Evolutionary conservation across 2,888 invertebrate genomes (phyloP), one percentile per base, ranked within the genome.

Genomic region (Lithophane semibrunnea): DNA sequence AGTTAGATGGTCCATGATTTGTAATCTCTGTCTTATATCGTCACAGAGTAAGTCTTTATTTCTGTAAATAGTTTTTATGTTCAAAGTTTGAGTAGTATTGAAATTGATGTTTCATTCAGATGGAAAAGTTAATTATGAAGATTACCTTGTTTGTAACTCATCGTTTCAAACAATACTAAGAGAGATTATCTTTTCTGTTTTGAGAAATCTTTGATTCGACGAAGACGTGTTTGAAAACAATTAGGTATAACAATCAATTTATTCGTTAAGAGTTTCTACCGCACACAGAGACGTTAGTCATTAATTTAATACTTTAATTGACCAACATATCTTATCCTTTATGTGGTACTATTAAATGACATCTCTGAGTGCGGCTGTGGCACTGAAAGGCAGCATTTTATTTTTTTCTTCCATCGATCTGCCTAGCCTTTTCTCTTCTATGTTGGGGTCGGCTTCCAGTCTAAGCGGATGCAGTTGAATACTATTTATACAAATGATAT

Each of bases 21-120:
- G 56, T 49, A 21, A 73, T n/a, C 18, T 47, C 9, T 61, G 70
- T 68, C 24, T 68, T 16, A 63, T 73, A 63, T 61, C 13, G 9
- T 13, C 44, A 29, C 5, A 64, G 37, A 18, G 16, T 66, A 74
- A 66, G 60, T 71, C 3, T 69, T 65, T 44, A 76, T 24, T 58
- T 44, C 42, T 60, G 66, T 61, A 76, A 74, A 81, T 29, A 54
- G 75, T 42, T 66, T 84, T 66, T 70, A 61, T 73, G 65, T 56
- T 58, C 47, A 44, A 84, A 74, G 64, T 79, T 77, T 69, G 16
- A 54, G 42, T 60, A 63, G 61, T 71, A 75, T 74, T 72, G 52
- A 73, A 73, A 76, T 78, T 60, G 49, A 75, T 75, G 65, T 64
- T 73, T 69, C 16, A 56, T 58, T 80, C 13, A 47, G 21, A 10